These are phyloP conservation scores for Drymodes brunneopygia DNA, from an alignment of 2,113 vertebrate genomes.

Conservation along the genomic window DNA sequence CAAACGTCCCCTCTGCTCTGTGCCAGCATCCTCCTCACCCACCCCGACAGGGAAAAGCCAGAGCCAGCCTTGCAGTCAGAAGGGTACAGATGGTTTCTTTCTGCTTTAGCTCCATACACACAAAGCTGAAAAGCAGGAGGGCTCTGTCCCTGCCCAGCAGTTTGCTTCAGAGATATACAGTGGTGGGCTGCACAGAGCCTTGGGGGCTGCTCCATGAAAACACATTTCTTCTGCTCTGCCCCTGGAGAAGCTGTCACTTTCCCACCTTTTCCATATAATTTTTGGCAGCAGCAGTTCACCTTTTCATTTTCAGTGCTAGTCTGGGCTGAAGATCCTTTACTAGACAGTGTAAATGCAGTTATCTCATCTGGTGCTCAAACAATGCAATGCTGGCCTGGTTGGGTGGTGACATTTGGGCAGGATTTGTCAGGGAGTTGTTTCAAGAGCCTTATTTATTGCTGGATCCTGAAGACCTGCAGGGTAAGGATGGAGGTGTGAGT, in stretches of 20 bases:
- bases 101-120: neutral
- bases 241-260: neutral
- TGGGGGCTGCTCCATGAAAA: neutral
- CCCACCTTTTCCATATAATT: neutral
- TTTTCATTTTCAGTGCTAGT: neutral
- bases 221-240: neutral
- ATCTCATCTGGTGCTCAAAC: neutral
- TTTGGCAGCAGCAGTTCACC: neutral
- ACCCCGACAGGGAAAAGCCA: neutral
- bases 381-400: fast-evolving
- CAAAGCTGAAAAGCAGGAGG: neutral
- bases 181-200: neutral
- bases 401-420: neutral
- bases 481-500: neutral
- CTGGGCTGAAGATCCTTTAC: neutral
- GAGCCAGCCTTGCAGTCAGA: neutral
- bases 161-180: neutral
- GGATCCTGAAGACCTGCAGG: neutral
- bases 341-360: neutral
- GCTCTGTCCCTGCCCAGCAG: neutral
- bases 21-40: neutral
- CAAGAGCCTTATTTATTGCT: neutral
- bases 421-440: neutral
- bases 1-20: neutral
- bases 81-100: neutral